A percentile compares a stretch with the other conserved stretches of the same genome.
Evolutionary conservation across 64 coral and sea anemone species (phyloP).

Genomic region (Trachythela sp.): DNA sequence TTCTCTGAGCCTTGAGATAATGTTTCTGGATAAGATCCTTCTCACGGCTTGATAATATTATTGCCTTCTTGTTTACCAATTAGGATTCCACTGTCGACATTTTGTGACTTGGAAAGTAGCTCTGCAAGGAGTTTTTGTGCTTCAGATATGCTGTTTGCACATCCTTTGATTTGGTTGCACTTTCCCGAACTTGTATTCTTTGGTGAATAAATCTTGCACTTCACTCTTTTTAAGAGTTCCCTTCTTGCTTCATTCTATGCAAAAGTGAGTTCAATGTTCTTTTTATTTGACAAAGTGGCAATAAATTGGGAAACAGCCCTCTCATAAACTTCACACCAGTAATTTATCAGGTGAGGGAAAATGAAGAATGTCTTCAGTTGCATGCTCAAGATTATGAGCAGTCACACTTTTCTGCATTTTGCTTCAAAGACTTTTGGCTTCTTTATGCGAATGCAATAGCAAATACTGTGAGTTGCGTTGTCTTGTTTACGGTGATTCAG

Average conservation of each 20-base stretch:
- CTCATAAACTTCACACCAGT: conserved; percentile 46
- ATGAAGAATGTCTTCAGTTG: conserved; percentile 12
- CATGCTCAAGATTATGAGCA: conserved; percentile 38
- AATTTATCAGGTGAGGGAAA: conserved; percentile 31
- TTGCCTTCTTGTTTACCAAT: conserved; percentile 30
- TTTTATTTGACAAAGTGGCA: conserved; percentile 24
- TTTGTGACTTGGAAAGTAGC: conserved; percentile 6
- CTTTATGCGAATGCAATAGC: no score
- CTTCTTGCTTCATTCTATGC: conserved; percentile 26
- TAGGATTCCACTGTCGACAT: neutral
- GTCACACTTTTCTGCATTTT: no score
- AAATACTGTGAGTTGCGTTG: neutral
- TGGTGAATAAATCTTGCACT: conserved; percentile 1
- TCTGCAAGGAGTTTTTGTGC: conserved; percentile 28
- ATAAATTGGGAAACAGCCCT: conserved; percentile 26
- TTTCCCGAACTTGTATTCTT: conserved; percentile 16
- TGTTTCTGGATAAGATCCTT: conserved; percentile 5
- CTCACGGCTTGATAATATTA: conserved; percentile 9
- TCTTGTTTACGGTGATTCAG: no score
- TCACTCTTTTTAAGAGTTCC: conserved; percentile 27
- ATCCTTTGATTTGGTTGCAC: conserved; percentile 8
- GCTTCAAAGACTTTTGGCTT: no score
- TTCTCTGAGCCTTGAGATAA: neutral
- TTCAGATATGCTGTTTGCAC: conserved; percentile 28
- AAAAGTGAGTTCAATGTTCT: conserved; percentile 33